Base-by-base conservation (phyloP, 2,888 invertebrate genomes). In the Papilio gigon region DNA sequence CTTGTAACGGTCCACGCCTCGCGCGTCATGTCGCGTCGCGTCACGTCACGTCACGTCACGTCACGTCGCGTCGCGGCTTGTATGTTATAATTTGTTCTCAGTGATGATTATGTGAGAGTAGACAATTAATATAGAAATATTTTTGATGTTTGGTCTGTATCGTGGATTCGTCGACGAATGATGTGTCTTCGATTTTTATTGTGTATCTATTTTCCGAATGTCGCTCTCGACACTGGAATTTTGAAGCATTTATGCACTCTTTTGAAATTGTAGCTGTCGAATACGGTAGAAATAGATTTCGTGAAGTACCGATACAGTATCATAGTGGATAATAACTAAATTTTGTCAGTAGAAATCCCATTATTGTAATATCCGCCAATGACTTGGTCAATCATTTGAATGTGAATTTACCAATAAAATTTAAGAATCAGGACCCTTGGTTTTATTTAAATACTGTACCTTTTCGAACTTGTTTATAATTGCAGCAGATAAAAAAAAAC, bases 391-490 rank as follows among this genome's bases (percentile, higher is more conserved):
- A 88, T 91, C 84, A 90, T 90, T 91, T 91, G 89, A 92, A 92
- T 91, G 91, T 92, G 90, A 90, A 90, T 90, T 90, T 91, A 91
- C 90, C 90, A 90, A 91, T 91, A 91, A 91, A 91, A 87, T 82
- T 81, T 85, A 88, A 87, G 85, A 88, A 90, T 87, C 86, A 78
- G 78, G 73, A 78, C 72, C 47, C 68, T 72, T 67, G 62, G 68
- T 69, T 74, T 77, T 79, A 79, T 76, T 78, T 79, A 71, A 75
- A 75, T 73, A 75, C 20, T 40, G 22, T 50, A 50, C n/a, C n/a
- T 20, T 56, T 47, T 30, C 50, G n/a, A 9, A 33, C 12, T 30
- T 62, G 12, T 30, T 27, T 22, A 61, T 33, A 67, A 20, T 4
- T 20, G 44, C 9, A 20, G 37, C 4, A 11, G 9, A 60, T 50